Evolutionary conservation across 2,113 vertebrate genomes (phyloP), one percentile per base, ranked within the genome.

Genomic region (Elaphurus davidianus): DNA sequence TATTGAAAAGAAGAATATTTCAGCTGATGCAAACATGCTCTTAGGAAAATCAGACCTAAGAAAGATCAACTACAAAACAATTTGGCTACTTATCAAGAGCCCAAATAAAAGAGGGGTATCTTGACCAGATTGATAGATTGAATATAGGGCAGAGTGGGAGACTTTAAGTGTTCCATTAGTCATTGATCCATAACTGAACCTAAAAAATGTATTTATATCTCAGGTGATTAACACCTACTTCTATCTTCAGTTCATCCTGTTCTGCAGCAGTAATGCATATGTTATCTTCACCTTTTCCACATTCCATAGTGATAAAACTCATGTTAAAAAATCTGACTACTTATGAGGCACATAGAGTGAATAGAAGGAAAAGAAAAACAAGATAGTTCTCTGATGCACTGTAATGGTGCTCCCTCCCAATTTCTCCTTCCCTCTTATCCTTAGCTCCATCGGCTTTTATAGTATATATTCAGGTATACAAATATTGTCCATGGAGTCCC

Each of bases 321-420:
- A 76, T 90, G 19, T 76, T 92, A 78, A 84, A 98, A 97, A 87
- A 54, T 12, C 19, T 96, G 52, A 21, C 93, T 98, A 94, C 94
- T 97, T 97, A 93, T 40, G 90, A 96, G 83, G 59, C 16, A 95
- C 79, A 90, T 27, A 67, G n/a, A 90, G 71, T 88, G 91, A 87
- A 50, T 62, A 92, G 91, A 96, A 94, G 87, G 79, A 94, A 97
- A 97, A 98, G 71, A 89, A 97, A 96, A 96, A 88, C 33, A 92
- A 88, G 13, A 23, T 23, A 2, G 82, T 67, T 96, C 12, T 60
- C 71, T 60, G 78, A 81, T 60, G 96, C 47, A 78, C 6, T 67
- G 14, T 47, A 91, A 33, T 74, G 12, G 33, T 47, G 33, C 12
- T 28, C 0, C 28, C 50, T 85, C 23, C 7, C 3, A 94, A 12